Evolutionary conservation across 2,797 vertebrate genomes (phyloP).

Genomic region (Lagorchestes hirsutus): DNA sequence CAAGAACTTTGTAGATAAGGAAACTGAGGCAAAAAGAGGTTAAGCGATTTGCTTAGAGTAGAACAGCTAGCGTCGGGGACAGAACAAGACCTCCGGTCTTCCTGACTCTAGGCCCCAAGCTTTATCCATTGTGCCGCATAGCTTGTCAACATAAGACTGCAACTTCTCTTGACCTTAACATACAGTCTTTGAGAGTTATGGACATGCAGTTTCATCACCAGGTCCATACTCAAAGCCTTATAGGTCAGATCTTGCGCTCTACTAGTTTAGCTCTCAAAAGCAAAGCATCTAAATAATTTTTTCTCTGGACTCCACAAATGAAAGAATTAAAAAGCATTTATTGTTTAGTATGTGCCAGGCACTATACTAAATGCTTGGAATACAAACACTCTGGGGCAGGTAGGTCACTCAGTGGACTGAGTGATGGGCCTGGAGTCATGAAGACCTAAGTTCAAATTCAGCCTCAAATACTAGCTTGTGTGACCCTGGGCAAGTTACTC

Average conservation of each 20-base stretch:
- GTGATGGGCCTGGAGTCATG: neutral
- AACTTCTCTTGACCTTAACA: neutral
- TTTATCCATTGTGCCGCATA: neutral
- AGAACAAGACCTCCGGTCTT: neutral
- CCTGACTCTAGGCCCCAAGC: neutral
- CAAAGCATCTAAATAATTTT: constrained; percentile 15
- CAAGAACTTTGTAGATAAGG: neutral
- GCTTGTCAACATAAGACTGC: neutral
- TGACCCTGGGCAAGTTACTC: neutral
- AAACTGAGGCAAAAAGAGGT: neutral
- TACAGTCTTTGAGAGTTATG: neutral
- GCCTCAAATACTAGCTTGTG: neutral
- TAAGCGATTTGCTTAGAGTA: neutral
- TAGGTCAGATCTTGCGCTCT: neutral
- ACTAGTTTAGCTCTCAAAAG: neutral
- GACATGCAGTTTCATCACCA: neutral
- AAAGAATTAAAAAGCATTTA: neutral
- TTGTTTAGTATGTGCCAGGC: neutral
- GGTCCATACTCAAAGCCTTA: neutral
- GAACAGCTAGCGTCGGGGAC: neutral
- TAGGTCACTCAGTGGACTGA: neutral
- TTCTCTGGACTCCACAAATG: constrained; percentile 34
- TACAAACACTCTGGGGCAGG: neutral
- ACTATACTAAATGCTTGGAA: neutral
- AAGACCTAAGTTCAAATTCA: neutral